A percentile compares a stretch with the other conserved stretches of the same genome.
These are phyloP conservation scores for Trachythela sp. DNA, from an alignment of 64 coral and sea anemone genomes.

Conservation along the genomic window DNA sequence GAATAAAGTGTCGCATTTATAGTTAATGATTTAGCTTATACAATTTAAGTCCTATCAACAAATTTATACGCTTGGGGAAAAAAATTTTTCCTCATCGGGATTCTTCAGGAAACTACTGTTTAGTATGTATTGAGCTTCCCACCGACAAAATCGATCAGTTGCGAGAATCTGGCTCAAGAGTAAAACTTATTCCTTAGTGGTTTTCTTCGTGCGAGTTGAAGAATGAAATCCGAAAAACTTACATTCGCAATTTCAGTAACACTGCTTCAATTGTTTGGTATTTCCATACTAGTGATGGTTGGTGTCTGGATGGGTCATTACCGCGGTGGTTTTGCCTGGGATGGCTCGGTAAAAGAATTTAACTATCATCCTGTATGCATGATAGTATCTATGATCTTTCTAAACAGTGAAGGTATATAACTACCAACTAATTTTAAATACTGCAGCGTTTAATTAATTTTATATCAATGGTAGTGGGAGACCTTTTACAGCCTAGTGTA, in stretches of 20 bases:
- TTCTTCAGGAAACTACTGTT: too few relatives aligned
- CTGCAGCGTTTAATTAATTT: too few relatives aligned
- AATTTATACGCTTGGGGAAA: too few relatives aligned
- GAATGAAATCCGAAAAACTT: not conserved
- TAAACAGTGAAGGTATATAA: not conserved
- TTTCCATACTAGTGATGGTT: not conserved
- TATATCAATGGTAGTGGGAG: too few relatives aligned
- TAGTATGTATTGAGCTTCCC: too few relatives aligned
- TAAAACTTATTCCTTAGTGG: not conserved
- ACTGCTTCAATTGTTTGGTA: not conserved
- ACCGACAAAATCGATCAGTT: too few relatives aligned
- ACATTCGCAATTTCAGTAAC: not conserved
- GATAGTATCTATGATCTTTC: not conserved
- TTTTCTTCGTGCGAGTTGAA: not conserved
- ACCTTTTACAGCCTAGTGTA: too few relatives aligned
- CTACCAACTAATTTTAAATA: too few relatives aligned
- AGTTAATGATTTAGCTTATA: too few relatives aligned
- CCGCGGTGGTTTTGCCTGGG: conserved; percentile 2
- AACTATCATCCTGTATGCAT: conserved; percentile 17
- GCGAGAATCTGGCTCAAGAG: not conserved
- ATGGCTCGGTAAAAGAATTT: not conserved
- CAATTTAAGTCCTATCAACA: too few relatives aligned
- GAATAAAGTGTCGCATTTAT: too few relatives aligned
- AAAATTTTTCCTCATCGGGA: too few relatives aligned
- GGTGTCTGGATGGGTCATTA: conserved; percentile 14